Evolutionary conservation across 2,797 vertebrate genomes (phyloP).

Genomic region (Hylomyscus alleni): DNA sequence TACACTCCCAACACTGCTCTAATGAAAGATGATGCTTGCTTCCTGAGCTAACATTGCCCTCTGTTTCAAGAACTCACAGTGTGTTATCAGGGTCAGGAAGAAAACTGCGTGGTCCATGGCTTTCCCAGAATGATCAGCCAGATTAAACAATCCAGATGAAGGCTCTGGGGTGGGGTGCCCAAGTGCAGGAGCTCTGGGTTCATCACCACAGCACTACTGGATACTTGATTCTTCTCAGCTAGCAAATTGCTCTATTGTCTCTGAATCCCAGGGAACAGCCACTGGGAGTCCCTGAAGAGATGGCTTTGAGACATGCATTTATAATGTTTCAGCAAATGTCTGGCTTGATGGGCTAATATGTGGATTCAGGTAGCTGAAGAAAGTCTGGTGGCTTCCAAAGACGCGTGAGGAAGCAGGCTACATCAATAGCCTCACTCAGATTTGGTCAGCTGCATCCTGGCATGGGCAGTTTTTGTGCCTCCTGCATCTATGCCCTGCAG

Average conservation of each 20-base stretch:
- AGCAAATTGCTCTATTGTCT: not conserved
- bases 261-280: not conserved
- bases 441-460: not conserved
- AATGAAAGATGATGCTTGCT: not conserved
- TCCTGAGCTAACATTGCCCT: too few relatives aligned
- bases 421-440: not conserved
- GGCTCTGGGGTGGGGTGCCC: not conserved
- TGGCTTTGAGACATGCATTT: not conserved
- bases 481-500: not conserved
- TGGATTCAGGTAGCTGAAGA: not conserved
- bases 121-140: not conserved
- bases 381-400: not conserved
- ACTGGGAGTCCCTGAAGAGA: accelerated
- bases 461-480: not conserved
- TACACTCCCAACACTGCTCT: not conserved
- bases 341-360: not conserved
- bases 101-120: not conserved
- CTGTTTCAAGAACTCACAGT: not conserved
- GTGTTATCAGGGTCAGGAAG: not conserved
- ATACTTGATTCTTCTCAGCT: not conserved
- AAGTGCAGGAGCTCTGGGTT: not conserved
- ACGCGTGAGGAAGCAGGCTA: not conserved
- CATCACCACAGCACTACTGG: not conserved
- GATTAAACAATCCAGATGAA: not conserved
- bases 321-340: not conserved